Conservation (phyloP, 2,888 invertebrate genomes). For the Chironomus riparius region DNA sequence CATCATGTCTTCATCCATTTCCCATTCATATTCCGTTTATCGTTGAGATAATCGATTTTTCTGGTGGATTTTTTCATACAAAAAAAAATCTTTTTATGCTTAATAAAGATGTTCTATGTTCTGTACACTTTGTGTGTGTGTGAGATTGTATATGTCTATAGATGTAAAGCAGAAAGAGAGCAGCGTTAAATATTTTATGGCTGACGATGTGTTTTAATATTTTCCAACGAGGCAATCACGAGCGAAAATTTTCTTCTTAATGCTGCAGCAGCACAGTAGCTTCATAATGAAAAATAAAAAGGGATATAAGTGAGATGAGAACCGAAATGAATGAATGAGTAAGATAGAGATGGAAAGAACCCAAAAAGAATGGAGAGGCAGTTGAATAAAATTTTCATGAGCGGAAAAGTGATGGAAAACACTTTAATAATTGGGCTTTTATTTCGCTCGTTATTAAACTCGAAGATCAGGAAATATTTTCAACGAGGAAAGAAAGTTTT, state of each 20-base stretch:
- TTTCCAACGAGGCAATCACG: slow-evolving; percentile 7
- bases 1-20: slow-evolving; percentile 17
- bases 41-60: slow-evolving; percentile 19
- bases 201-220: slow-evolving; percentile 8
- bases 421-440: slow-evolving; percentile 43
- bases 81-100: background rate
- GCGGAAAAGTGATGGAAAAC: slow-evolving; percentile 36
- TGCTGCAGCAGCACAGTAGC: no score
- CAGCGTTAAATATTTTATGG: slow-evolving; percentile 16
- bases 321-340: slow-evolving; percentile 29
- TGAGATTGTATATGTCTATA: background rate
- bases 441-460: slow-evolving; percentile 9
- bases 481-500: background rate
- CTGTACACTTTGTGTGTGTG: background rate
- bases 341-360: no score
- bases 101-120: background rate
- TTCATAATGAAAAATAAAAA: background rate
- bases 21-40: slow-evolving; percentile 21
- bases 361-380: no score
- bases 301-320: slow-evolving; percentile 11
- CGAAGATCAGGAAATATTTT: background rate
- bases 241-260: background rate
- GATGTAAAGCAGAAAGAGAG: background rate
- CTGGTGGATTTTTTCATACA: background rate
- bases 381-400: slow-evolving; percentile 24